Percentiles rank a stretch among this genome's conserved stretches.
Conservation (phyloP, 2,888 invertebrate species). For the Amphiduros pacificus region DNA sequence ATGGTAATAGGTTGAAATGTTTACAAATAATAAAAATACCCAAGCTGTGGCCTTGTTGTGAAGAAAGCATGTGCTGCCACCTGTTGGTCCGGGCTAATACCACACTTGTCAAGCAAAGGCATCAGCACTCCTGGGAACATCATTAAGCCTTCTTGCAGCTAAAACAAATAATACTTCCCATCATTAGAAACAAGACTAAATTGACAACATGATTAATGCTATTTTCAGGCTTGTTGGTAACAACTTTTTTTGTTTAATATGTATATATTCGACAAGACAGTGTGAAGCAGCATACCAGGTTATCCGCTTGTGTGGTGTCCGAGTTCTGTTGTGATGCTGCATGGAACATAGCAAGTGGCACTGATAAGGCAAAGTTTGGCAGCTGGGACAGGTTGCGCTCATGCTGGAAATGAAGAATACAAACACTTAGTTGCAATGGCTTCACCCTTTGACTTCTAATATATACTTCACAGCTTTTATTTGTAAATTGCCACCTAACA, state of each 20-base stretch:
- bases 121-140: slow-evolving; percentile 80
- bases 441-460: too few species aligned
- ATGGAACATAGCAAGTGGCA: slow-evolving; percentile 68
- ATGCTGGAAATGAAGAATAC: slow-evolving; percentile 44
- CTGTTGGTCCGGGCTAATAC: slow-evolving; percentile 70
- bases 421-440: too few species aligned
- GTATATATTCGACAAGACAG: too few species aligned
- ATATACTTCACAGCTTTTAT: too few species aligned
- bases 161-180: slow-evolving; percentile 20
- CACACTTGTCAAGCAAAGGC: slow-evolving; percentile 75
- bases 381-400: slow-evolving; percentile 75
- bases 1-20: neutral
- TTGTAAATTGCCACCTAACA: too few species aligned
- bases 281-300: slow-evolving; percentile 2
- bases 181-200: too few species aligned
- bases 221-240: too few species aligned
- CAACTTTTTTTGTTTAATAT: too few species aligned
- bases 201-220: too few species aligned
- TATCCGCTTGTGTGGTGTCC: neutral
- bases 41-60: slow-evolving; percentile 54
- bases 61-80: slow-evolving; percentile 65
- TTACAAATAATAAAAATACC: neutral
- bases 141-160: slow-evolving; percentile 75
- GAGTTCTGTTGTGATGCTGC: neutral
- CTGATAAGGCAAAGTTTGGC: slow-evolving; percentile 85